Evolutionary conservation across 2,888 invertebrate species (phyloP).

Genomic region (Gymnocheta viridis): DNA sequence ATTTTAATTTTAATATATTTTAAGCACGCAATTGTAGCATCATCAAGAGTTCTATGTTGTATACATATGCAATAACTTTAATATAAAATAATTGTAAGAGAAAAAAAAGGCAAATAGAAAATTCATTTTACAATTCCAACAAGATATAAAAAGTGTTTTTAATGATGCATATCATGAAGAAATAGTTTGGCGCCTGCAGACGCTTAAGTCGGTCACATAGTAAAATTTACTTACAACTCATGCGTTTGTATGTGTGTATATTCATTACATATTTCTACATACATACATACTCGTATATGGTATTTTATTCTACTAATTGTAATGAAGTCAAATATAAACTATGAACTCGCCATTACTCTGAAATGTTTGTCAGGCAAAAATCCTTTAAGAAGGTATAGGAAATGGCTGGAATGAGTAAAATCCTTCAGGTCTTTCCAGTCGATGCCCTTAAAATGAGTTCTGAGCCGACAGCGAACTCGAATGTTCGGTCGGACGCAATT

Average conservation of each 20-base stretch:
- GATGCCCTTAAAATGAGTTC: too few species aligned
- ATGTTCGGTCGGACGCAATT: too few species aligned
- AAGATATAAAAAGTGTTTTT: not conserved
- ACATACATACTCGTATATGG: too few species aligned
- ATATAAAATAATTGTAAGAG: not conserved
- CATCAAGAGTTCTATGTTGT: not conserved
- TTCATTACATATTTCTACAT: not conserved
- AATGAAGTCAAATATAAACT: too few species aligned
- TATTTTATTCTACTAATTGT: too few species aligned
- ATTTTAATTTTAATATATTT: slow-evolving; percentile 23
- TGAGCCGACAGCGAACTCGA: too few species aligned
- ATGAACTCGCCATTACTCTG: too few species aligned
- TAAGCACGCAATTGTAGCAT: slow-evolving; percentile 38
- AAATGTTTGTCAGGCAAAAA: too few species aligned
- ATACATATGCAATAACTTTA: not conserved
- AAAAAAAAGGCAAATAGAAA: not conserved
- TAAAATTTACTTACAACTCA: not conserved
- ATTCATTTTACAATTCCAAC: not conserved
- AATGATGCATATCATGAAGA: not conserved
- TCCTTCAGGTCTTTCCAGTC: too few species aligned
- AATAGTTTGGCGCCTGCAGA: not conserved
- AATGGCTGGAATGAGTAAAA: too few species aligned
- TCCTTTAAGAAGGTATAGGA: too few species aligned
- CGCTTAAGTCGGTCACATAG: not conserved
- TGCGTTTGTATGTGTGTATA: not conserved